phyloP scores from a whole-genome alignment of 2,113 vertebrate genomes.

The Pholis gunnellus region DNA sequence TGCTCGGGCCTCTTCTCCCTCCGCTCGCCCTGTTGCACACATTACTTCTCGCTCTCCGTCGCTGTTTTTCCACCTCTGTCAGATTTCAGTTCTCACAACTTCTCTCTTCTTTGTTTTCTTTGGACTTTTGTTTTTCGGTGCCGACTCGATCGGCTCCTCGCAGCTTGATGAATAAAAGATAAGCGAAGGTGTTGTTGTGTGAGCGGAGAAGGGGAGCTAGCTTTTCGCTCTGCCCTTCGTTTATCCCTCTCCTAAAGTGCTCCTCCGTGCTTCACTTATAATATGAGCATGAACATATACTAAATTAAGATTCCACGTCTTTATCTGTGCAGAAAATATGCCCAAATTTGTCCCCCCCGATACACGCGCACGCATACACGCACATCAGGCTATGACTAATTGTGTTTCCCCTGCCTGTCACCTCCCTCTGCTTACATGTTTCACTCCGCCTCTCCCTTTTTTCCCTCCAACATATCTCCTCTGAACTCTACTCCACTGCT shows the following conservation, averaged over 20 bases:
- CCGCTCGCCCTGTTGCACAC: constrained; percentile 8
- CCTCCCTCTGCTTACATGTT: constrained; percentile 54
- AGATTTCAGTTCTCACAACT: constrained; percentile 22
- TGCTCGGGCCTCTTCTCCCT: constrained; percentile 1
- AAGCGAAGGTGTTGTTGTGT: constrained; percentile 53
- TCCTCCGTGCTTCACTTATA: constrained; percentile 46
- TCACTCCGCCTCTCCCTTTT: constrained; percentile 26
- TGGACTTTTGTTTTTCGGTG: constrained; percentile 35
- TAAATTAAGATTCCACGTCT: constrained; percentile 44
- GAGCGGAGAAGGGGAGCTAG: not conserved
- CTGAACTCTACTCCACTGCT: constrained; percentile 58
- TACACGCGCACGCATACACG: constrained; percentile 14
- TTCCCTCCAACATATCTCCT: constrained; percentile 35
- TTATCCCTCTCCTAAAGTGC: constrained; percentile 32
- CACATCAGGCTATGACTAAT: constrained; percentile 74
- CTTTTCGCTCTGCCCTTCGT: constrained; percentile 34
- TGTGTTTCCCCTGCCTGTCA: constrained; percentile 58
- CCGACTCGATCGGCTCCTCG: constrained; percentile 23
- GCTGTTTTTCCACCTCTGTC: not conserved
- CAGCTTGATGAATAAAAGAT: constrained; percentile 61
- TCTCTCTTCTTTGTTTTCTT: constrained; percentile 22
- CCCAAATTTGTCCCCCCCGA: constrained; percentile 17
- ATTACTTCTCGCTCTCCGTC: constrained; percentile 3
- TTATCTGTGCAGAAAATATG: constrained; percentile 48
- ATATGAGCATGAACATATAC: constrained; percentile 42